Conservation (phyloP, 2,888 invertebrate species). For the Himalopsyche anomala region DNA sequence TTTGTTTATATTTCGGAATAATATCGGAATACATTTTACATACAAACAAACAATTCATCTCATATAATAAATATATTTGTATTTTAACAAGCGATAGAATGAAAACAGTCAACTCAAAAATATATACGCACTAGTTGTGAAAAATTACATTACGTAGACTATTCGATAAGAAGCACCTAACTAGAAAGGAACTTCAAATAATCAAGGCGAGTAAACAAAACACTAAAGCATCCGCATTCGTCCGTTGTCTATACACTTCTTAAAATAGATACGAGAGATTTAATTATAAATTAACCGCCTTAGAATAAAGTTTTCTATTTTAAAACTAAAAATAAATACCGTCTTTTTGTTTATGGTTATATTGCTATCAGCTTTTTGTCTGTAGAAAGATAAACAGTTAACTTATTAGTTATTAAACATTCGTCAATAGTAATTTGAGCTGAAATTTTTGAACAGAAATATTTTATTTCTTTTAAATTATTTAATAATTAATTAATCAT, state of each 20-base stretch:
- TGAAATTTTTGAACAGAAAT: constrained; percentile 21
- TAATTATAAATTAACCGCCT: background rate
- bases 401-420: background rate
- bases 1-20: constrained; percentile 59
- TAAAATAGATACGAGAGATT: constrained; percentile 36
- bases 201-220: constrained; percentile 49
- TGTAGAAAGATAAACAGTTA: background rate
- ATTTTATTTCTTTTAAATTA: too few species aligned
- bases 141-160: constrained; percentile 50
- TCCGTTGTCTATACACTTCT: background rate
- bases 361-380: background rate
- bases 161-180: constrained; percentile 58
- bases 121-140: constrained; percentile 49
- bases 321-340: background rate
- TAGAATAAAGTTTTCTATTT: constrained; percentile 10
- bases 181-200: constrained; percentile 58
- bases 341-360: constrained; percentile 27
- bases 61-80: constrained; percentile 27
- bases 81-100: constrained; percentile 46
- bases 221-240: background rate
- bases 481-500: too few species aligned
- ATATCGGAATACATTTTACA: constrained; percentile 55
- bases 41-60: constrained; percentile 37
- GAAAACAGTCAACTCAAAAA: constrained; percentile 43
- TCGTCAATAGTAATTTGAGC: constrained; percentile 6